Base-by-base conservation (phyloP, 2,888 invertebrate species). In the Lamproptera curius region DNA sequence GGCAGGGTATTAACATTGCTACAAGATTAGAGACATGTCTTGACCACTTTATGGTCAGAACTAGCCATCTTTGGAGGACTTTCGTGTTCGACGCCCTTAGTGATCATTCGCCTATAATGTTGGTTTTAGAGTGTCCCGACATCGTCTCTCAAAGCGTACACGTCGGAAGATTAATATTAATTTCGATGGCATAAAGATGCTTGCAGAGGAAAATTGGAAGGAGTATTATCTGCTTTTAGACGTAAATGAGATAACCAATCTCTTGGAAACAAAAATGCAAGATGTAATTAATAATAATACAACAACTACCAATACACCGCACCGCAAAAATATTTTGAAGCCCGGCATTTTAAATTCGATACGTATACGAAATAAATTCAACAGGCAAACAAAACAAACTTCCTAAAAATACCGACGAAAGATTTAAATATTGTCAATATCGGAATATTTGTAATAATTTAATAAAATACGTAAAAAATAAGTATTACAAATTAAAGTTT, bases 1-100 rank as follows among this genome's bases (percentile, higher is more conserved):
- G 13, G 14, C 15, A 14, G 9, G 23, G 39, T 15, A 39, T 39
- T 14, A 15, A 26, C 9, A 26, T 26, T 9, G 26, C 39, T 14
- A 39, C 39, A 1, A 26, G 39, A 2, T 10, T 10, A 14, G 15
- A 15, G n/a, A 14, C 23, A 16, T 36, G 36, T 16, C 6, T 36
- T n/a, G 36, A 36, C n/a, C 36, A 36, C n/a, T 36, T 17, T 36
- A 39, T 39, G 39, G 15, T 39, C 1, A 39, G 26, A 39, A 10
- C 13, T 1, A 23, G 11, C 5, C 16, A 36, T 16, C n/a, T 2
- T 1, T n/a, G 2, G 16, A 36, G 16, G 16, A 10, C 36, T 16
- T 14, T 15, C 1, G 39, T 39, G 2, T 39, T 39, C 10, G 26
- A 39, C 1, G 26, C 23, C 9, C 26, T 39, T 15, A 39, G 20